These are phyloP conservation scores for Pangasius mekongensis DNA, from an alignment of 2,797 vertebrate genomes.

Conservation along the genomic window DNA sequence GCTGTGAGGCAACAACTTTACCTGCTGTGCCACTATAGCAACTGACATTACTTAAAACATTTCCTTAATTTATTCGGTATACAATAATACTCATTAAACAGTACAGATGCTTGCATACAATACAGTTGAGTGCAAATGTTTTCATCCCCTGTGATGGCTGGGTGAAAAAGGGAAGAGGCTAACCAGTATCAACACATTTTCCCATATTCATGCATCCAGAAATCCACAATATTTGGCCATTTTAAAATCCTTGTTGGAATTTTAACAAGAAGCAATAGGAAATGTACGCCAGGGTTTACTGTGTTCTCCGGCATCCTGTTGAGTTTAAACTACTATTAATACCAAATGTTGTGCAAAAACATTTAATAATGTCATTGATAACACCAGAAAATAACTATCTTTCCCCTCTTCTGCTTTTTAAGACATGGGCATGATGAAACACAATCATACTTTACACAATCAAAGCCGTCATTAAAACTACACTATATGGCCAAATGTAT, in stretches of 20 bases:
- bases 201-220: background rate
- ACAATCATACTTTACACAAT: background rate
- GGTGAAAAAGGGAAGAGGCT: no score
- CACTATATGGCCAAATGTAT: background rate
- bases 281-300: background rate
- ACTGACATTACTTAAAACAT: background rate
- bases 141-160: background rate
- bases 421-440: background rate
- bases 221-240: background rate
- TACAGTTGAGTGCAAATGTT: background rate
- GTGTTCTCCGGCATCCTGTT: background rate
- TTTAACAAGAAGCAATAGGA: background rate
- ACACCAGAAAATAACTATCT: background rate
- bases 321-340: background rate
- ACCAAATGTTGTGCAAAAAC: background rate
- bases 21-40: background rate
- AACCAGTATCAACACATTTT: background rate
- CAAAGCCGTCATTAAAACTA: background rate
- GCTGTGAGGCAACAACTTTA: background rate
- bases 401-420: background rate
- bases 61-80: background rate
- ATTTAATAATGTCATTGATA: conserved; percentile 1
- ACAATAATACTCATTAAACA: background rate
- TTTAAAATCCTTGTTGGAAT: background rate
- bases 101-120: background rate